phyloP scores from a whole-genome alignment of 2,797 vertebrate genomes.

The Aldrovandia affinis region DNA sequence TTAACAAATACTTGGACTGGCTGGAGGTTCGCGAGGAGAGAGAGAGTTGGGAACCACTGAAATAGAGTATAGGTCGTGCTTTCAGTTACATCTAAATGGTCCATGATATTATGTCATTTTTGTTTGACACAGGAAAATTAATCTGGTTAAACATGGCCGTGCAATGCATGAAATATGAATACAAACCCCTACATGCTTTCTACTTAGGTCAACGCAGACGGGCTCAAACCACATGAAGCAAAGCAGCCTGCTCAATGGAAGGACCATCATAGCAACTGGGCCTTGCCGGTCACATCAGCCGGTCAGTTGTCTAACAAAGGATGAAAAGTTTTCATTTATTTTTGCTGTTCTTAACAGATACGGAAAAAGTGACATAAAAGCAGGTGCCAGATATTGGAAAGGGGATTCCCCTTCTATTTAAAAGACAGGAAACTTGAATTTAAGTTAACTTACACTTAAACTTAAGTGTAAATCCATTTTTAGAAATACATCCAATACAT shows the following conservation, averaged over 20 bases:
- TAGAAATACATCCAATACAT: neutral
- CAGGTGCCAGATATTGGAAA: no score
- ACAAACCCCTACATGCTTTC: neutral
- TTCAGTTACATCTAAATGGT: conserved; percentile 1
- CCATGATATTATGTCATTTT: neutral
- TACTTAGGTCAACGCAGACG: neutral
- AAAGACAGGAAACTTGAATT: no score
- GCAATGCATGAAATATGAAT: neutral
- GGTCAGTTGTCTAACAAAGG: neutral
- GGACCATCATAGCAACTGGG: conserved; percentile 12
- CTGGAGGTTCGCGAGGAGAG: no score
- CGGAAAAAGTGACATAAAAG: no score
- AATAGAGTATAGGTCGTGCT: conserved; percentile 7
- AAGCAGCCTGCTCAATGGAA: neutral
- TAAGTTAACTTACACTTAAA: conserved; percentile 1
- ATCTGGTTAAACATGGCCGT: neutral
- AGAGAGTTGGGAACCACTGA: no score
- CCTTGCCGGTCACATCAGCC: neutral
- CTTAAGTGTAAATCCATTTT: no score
- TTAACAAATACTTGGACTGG: no score
- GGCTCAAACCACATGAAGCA: neutral
- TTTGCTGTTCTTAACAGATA: neutral
- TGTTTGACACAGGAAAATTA: neutral
- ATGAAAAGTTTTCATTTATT: neutral
- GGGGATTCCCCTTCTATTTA: no score